Evolutionary conservation across 2,888 invertebrate genomes (phyloP), one percentile per base, ranked within the genome.

Genomic region (Xanthorhoe spadicearia): DNA sequence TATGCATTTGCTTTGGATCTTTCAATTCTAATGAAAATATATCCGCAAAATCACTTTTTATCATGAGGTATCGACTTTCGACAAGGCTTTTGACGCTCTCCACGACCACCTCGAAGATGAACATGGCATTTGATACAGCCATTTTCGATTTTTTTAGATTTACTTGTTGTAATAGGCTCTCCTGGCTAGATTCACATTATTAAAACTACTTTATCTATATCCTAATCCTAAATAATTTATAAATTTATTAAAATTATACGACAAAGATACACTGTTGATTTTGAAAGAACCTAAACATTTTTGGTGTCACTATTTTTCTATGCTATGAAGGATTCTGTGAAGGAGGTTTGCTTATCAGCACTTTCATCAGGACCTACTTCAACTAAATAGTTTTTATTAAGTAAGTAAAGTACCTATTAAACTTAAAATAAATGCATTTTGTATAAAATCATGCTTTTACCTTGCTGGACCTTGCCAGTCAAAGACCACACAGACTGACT

Each of bases 1-100:
- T 90, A 53, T 90, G 84, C 89, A 92, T 85, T 73, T 87, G 86
- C 71, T 92, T 93, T 6, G 93, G 92, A 77, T 92, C 92, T 77
- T 85, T 91, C 17, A 92, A 71, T 72, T 92, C 92, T 13, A 92
- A 77, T 6, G 93, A 91, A 72, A 93, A 92, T 73, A 93, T 82
- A 70, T 92, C 88, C 4, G 85, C 89, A 65, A 93, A 93, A 64
- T 92, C 92, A 74, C 87, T 87, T 73, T 80, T 85, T 67, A 93
- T 89, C 4, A 90, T 81, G 53, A 92, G 79, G 32, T 76, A 72
- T 9, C 87, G 80, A 68, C 85, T 89, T 58, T 87, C 84, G 1
- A 87, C 84, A 69, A 86, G 71, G 74, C 84, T 89, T 60, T 84
- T 83, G 0, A 92, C 85, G 61, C 77, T 88, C 71, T 87, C 85